These are phyloP conservation scores for Hedya salicella DNA, from an alignment of 2,888 invertebrate species.

Conservation along the genomic window DNA sequence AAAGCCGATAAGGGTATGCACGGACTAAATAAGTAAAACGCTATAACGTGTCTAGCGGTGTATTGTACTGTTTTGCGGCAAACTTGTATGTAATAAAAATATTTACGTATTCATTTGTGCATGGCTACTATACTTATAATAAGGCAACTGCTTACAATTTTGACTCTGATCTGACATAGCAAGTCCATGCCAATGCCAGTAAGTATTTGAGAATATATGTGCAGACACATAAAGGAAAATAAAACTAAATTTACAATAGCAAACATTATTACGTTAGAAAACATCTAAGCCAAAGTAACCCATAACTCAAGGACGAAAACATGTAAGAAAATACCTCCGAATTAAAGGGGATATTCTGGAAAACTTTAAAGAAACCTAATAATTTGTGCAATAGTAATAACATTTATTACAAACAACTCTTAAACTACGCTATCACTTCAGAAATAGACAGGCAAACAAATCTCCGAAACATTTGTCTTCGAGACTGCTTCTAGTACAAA, in stretches of 20 bases:
- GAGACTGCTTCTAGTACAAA: constrained; percentile 57
- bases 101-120: too few species aligned
- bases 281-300: constrained; percentile 11
- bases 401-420: constrained; percentile 49
- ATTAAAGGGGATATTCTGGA: constrained; percentile 24
- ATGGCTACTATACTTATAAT: too few species aligned
- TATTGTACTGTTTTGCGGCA: too few species aligned
- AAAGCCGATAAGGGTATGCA: too few species aligned
- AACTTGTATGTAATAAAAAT: too few species aligned
- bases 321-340: constrained; percentile 25
- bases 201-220: not conserved
- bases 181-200: too few species aligned
- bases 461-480: constrained; percentile 69
- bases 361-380: constrained; percentile 36
- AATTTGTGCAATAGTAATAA: constrained; percentile 42
- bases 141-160: too few species aligned
- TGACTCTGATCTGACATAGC: too few species aligned
- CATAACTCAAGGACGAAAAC: constrained; percentile 31
- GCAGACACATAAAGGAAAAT: not conserved
- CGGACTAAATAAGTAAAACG: too few species aligned
- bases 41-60: too few species aligned
- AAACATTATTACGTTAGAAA: constrained; percentile 16
- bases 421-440: constrained; percentile 62
- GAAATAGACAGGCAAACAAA: constrained; percentile 62
- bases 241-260: constrained; percentile 11